A percentile compares a stretch with the other conserved stretches of the same genome.
Conservation (phyloP, 2,888 invertebrate genomes). For the Loripinus fragilis region DNA sequence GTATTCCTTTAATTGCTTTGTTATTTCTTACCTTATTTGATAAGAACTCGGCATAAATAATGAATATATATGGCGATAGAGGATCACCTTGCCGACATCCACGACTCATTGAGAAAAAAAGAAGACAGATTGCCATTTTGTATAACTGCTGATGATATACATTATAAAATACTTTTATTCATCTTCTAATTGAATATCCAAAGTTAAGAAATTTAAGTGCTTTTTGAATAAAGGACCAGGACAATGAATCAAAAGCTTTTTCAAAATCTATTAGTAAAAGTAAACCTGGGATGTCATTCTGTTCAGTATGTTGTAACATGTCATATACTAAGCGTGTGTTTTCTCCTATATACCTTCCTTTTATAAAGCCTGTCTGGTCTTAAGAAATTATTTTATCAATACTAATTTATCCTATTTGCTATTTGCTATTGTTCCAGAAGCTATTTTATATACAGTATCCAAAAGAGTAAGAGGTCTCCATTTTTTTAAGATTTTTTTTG, state of each 20-base stretch:
- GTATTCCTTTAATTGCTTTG: slow-evolving; percentile 28
- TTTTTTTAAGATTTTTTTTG: slow-evolving; percentile 31
- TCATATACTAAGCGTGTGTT: slow-evolving; percentile 44
- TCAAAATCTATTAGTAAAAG: slow-evolving; percentile 41
- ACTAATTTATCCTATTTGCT: slow-evolving; percentile 25
- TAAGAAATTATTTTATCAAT: slow-evolving; percentile 18
- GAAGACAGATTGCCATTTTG: slow-evolving; percentile 28
- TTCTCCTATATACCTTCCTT: slow-evolving; percentile 33
- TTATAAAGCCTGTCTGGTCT: slow-evolving; percentile 39
- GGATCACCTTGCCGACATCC: slow-evolving; percentile 42
- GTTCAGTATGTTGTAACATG: slow-evolving; percentile 32
- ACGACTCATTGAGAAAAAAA: slow-evolving; percentile 31
- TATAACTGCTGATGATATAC: slow-evolving; percentile 25
- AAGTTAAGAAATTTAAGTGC: slow-evolving; percentile 33
- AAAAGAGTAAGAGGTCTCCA: slow-evolving; percentile 40
- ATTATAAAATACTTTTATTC: slow-evolving; percentile 30
- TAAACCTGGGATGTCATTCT: slow-evolving; percentile 29
- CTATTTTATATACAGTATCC: slow-evolving; percentile 40
- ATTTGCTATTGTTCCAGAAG: slow-evolving; percentile 35
- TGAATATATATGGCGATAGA: slow-evolving; percentile 34
- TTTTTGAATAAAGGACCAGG: slow-evolving; percentile 34
- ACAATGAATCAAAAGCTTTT: slow-evolving; percentile 40
- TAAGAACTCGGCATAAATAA: slow-evolving; percentile 36
- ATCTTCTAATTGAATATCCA: slow-evolving; percentile 30
- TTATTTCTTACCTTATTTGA: slow-evolving; percentile 24